Evolutionary conservation across 1,140 invertebrate genomes (phyloP), one percentile per base, ranked within the genome.

Genomic region (Drosophila bocqueti): DNA sequence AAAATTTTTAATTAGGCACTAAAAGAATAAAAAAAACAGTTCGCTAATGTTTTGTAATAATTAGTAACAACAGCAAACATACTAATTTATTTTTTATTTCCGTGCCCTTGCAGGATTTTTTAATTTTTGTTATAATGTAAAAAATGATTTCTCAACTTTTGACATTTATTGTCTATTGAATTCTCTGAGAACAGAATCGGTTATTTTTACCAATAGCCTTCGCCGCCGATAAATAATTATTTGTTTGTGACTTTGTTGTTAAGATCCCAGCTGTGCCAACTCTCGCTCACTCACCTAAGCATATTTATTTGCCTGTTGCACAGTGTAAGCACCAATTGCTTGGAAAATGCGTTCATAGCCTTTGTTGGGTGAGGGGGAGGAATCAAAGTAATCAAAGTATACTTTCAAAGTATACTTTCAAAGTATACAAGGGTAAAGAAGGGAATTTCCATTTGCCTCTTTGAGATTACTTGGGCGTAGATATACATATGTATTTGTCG

Each of bases 301-400:
- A 50, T 45, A 54, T 21, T 24, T 29, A 42, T 9, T 59, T 34
- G 47, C 10, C 67, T 80, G 74, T 82, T 82, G 79, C 79, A 66
- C 42, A 55, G 38, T 63, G 13, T 74, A 43, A 50, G 29, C 50
- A 36, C 38, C 68, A 81, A 78, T 84, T 74, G 74, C 68, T 74
- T 84, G 77, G 61, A 81, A 84, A 84, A 77, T 74, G 73, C 68
- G 47, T 68, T 65, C 26, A 29, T 29, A 29, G 26, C 26, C 26
- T 29, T 29, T 6, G 26, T 29, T 29, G 5, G 26, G 0, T 57
- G 29, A 82, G 66, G 68, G 60, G 15, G 4, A 15, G 31, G 31
- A 34, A 40, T 40, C 11, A 6, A 16, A 15, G 13, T 24, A 24
- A 24, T 24, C 24, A 24, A 24, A 24, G 24, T 24, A 24, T 24